These are phyloP conservation scores for Balearica regulorum DNA, from an alignment of 2,797 vertebrate genomes.

Conservation along the genomic window DNA sequence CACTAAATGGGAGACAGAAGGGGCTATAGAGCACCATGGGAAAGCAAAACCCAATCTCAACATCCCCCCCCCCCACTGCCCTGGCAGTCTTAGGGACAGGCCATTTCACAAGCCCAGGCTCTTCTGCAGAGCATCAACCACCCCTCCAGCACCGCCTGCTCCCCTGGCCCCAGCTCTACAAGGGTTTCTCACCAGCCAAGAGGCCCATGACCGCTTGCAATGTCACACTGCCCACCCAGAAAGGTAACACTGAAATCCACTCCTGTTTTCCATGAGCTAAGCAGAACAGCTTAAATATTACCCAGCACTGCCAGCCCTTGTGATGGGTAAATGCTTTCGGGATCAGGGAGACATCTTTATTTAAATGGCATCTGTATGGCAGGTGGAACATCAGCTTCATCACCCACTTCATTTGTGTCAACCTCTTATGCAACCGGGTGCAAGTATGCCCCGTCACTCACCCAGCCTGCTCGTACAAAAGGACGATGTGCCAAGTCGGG, in stretches of 20 bases:
- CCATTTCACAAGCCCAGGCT: not conserved
- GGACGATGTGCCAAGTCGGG: not conserved
- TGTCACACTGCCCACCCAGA: conserved; percentile 14
- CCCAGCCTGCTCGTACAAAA: not conserved
- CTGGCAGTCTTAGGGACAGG: not conserved
- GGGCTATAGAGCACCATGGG: not conserved
- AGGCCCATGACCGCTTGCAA: not conserved
- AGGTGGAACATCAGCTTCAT: conserved; percentile 8
- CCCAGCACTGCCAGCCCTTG: not conserved
- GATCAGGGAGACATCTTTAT: conserved; percentile 40
- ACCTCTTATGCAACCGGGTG: not conserved
- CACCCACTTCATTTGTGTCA: not conserved
- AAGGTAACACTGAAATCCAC: conserved; percentile 55
- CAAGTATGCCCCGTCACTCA: not conserved
- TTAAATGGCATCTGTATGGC: conserved; percentile 32
- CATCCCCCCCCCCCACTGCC: not conserved
- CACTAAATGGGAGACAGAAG: not conserved
- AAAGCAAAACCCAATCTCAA: not conserved
- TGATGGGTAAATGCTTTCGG: conserved; percentile 18
- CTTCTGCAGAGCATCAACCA: not conserved
- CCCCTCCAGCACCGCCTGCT: not conserved
- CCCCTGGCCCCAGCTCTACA: not conserved
- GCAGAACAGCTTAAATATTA: conserved; percentile 17
- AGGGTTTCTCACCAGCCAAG: not conserved
- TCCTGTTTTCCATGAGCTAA: conserved; percentile 53